Evolutionary conservation across 2,888 invertebrate genomes (phyloP).

Genomic region (Leptinotarsa peninsularis): DNA sequence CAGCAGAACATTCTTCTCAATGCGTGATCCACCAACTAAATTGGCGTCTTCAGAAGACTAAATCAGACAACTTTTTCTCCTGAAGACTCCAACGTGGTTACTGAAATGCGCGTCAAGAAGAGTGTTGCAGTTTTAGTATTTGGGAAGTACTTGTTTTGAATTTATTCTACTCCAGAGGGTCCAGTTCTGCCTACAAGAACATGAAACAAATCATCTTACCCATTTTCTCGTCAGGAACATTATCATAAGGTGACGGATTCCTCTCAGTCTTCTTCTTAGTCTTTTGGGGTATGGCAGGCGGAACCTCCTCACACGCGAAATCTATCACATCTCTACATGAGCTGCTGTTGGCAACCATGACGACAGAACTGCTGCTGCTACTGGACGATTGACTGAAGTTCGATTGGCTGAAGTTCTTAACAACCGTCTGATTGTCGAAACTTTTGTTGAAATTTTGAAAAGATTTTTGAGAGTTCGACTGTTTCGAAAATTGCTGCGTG

Average conservation of each 20-base stretch:
- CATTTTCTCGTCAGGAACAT: constrained; percentile 67
- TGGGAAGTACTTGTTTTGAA: too few species aligned
- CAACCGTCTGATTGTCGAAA: constrained; percentile 44
- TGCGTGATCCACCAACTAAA: too few species aligned
- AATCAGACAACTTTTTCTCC: too few species aligned
- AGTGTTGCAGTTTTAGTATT: too few species aligned
- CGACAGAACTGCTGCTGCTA: constrained; percentile 53
- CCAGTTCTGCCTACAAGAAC: not conserved
- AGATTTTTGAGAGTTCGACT: constrained; percentile 39
- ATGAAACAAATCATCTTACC: constrained; percentile 44
- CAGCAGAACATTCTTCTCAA: too few species aligned
- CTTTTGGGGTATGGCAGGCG: constrained; percentile 76
- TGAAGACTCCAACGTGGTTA: too few species aligned
- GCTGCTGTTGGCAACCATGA: constrained; percentile 50
- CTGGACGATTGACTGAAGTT: constrained; percentile 36
- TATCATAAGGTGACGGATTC: constrained; percentile 79
- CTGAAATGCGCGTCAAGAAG: too few species aligned
- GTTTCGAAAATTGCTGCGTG: constrained; percentile 58
- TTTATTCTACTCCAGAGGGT: too few species aligned
- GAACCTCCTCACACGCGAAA: constrained; percentile 55
- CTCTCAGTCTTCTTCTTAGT: constrained; percentile 70
- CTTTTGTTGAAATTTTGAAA: constrained; percentile 49
- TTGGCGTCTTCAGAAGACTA: too few species aligned
- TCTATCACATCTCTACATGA: constrained; percentile 50
- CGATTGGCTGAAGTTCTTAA: constrained; percentile 34